Evolutionary conservation across 2,797 vertebrate genomes (phyloP).

Genomic region (Thunnus albacares): DNA sequence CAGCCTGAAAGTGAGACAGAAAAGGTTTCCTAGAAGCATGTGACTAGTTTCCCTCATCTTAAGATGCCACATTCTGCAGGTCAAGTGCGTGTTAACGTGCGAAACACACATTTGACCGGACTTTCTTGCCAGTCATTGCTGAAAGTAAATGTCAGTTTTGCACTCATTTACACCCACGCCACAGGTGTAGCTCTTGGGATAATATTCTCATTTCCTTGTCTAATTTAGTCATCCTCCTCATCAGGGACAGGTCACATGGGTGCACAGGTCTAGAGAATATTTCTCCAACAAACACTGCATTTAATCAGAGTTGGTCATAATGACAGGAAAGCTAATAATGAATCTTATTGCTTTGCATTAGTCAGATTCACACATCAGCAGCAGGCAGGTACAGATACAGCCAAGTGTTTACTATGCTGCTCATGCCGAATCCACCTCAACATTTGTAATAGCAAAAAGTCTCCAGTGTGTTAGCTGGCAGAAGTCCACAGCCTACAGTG

Average conservation of each 20-base stretch:
- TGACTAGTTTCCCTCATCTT: neutral
- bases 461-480: slow-evolving; percentile 73
- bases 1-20: slow-evolving; percentile 14
- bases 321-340: slow-evolving; percentile 43
- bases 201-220: slow-evolving; percentile 66
- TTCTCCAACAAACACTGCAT: slow-evolving; percentile 60
- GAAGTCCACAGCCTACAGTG: slow-evolving; percentile 72
- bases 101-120: neutral
- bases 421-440: slow-evolving; percentile 64
- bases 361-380: slow-evolving; percentile 45
- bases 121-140: slow-evolving; percentile 20
- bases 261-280: slow-evolving; percentile 33
- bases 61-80: slow-evolving; percentile 12
- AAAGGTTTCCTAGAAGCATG: slow-evolving; percentile 1
- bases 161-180: slow-evolving; percentile 40
- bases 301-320: slow-evolving; percentile 37
- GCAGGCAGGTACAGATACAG: slow-evolving; percentile 33
- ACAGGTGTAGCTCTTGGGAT: slow-evolving; percentile 60
- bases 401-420: slow-evolving; percentile 45
- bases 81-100: slow-evolving; percentile 26
- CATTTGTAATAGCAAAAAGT: slow-evolving; percentile 54
- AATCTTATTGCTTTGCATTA: slow-evolving; percentile 35
- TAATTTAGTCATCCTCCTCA: slow-evolving; percentile 66
- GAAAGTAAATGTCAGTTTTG: slow-evolving; percentile 46
- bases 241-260: slow-evolving; percentile 52